Percentiles rank a stretch among this genome's conserved stretches.
These are phyloP conservation scores for Plectrocnemia conspersa DNA, from an alignment of 1,140 invertebrate genomes.

Conservation along the genomic window DNA sequence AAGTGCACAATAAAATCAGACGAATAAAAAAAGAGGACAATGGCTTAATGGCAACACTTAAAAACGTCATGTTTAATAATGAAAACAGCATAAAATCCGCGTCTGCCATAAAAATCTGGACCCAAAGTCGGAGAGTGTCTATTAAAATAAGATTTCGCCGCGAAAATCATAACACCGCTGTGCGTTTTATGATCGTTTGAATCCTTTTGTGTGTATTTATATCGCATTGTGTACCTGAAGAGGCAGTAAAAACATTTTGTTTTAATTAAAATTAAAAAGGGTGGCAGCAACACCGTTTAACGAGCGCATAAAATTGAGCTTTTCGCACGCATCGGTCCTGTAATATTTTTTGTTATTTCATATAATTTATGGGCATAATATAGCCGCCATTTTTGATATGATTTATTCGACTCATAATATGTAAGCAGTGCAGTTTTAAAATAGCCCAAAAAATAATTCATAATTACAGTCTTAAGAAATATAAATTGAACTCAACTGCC, in stretches of 20 bases:
- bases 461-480: too few species aligned
- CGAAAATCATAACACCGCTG: neutral
- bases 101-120: conserved; percentile 1
- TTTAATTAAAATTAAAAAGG: conserved; percentile 13
- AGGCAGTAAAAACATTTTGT: conserved; percentile 3
- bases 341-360: too few species aligned
- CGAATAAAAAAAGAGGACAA: neutral
- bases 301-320: conserved; percentile 4
- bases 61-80: too few species aligned
- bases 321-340: too few species aligned
- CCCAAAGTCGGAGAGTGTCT: neutral
- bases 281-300: neutral
- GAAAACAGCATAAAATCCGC: neutral
- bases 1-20: too few species aligned
- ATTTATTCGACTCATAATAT: too few species aligned
- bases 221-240: neutral
- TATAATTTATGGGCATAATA: too few species aligned
- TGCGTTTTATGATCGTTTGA: conserved; percentile 9
- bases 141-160: conserved; percentile 13
- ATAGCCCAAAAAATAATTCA: too few species aligned
- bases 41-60: too few species aligned
- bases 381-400: too few species aligned
- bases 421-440: too few species aligned
- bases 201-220: conserved; percentile 13
- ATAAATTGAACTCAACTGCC: too few species aligned